Evolutionary conservation across 2,797 vertebrate species (phyloP), one percentile per base, ranked within the genome.

Genomic region (Ctenopoma multispine): DNA sequence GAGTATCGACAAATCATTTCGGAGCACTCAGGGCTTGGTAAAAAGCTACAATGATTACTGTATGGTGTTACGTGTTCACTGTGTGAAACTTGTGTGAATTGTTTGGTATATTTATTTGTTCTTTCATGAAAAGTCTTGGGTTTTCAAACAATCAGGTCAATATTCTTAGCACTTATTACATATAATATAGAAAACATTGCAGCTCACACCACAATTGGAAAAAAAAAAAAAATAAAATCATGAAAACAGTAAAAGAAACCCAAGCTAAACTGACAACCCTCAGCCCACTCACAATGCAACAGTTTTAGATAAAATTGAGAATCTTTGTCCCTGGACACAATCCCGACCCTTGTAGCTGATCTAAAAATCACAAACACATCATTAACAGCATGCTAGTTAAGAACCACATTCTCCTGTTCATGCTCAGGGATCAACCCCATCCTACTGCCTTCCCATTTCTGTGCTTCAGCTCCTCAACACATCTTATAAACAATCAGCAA

Each of bases 351-450:
- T 79, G 82, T 41, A 86, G 54, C 85, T 78, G 72, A 81, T 77
- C 80, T 83, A 82, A 89, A 41, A 83, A 88, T 78, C 87, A 89
- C 77, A 79, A 83, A 89, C 75, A 78, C 80, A 24, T 82, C 79
- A 75, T 82, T 43, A 59, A 82, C 77, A 79, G 82, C 87, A 91
- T 88, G 89, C 88, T 67, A 83, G 78, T 75, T 80, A 83, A 86
- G 71, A 81, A 77, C 73, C 69, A 76, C 77, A 70, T 55, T 81
- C 69, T 87, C 67, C 78, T 62, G 59, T 55, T 86, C 88, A 85
- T 82, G 81, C 83, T 87, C 73, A 18, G 9, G 75, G 72, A 65
- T 70, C 79, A 60, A 64, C 62, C 62, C 71, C 2, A 5, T 41
- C 63, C 76, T 60, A 18, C 44, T 70, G 62, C 34, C 78, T 61